Evolutionary conservation across 1,140 invertebrate species (phyloP).

Genomic region (Aricia agestis): DNA sequence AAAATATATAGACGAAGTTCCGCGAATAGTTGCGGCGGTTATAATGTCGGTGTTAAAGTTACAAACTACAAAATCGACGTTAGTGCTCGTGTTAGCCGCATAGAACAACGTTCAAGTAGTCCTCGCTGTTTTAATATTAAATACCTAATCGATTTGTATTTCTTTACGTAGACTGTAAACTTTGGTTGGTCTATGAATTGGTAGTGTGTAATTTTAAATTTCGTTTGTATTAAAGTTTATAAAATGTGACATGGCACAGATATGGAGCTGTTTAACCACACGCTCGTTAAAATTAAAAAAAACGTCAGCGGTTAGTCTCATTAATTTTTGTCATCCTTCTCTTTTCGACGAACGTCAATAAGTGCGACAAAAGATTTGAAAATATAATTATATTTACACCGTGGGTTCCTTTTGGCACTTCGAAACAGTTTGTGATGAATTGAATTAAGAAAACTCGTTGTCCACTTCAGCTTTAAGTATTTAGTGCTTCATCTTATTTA

Average conservation of each 20-base stretch:
- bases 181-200: background rate
- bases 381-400: background rate
- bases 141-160: conserved; percentile 4
- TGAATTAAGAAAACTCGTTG: conserved; percentile 5
- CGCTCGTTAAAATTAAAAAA: background rate
- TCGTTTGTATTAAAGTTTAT: background rate
- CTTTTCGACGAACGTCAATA: background rate
- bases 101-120: background rate
- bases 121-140: conserved; percentile 14
- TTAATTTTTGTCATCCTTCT: background rate
- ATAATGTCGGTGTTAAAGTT: background rate
- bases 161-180: background rate
- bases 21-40: conserved; percentile 43
- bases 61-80: background rate
- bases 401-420: background rate
- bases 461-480: conserved; percentile 11
- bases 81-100: background rate
- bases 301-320: background rate
- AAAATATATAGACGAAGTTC: conserved; percentile 35
- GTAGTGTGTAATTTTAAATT: background rate
- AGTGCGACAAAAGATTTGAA: background rate
- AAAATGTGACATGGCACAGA: background rate
- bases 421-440: background rate
- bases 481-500: background rate
- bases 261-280: background rate